Conservation (phyloP, 2,113 vertebrate genomes). For the Scytalopus superciliaris region DNA sequence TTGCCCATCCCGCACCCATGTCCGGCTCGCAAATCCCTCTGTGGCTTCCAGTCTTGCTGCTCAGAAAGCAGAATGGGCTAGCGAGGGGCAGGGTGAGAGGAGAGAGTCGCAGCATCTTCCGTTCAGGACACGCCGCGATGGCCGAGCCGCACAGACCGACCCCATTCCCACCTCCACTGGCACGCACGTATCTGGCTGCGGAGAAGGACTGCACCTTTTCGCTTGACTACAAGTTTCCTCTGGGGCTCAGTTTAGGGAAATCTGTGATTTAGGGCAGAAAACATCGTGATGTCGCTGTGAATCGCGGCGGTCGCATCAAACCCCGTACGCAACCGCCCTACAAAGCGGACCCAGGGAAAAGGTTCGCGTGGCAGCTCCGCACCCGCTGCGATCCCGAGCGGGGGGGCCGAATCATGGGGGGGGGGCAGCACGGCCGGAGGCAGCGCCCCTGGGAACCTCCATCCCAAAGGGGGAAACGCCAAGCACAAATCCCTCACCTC, state of each 20-base stretch:
- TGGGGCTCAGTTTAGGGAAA: neutral
- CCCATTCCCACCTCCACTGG: accelerated
- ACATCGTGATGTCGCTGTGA: neutral
- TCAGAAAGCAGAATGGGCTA: accelerated
- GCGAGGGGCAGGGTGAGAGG: neutral
- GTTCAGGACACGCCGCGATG: accelerated
- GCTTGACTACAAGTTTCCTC: neutral
- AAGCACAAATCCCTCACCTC: accelerated
- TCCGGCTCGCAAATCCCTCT: accelerated
- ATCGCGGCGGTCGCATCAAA: neutral
- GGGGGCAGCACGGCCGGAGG: neutral
- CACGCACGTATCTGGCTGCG: accelerated
- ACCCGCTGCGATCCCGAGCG: accelerated
- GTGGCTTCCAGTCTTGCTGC: neutral
- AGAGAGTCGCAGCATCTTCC: accelerated
- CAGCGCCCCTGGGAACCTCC: neutral
- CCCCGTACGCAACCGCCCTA: neutral
- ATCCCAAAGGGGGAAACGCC: accelerated
- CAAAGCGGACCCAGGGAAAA: neutral
- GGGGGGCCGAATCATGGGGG: neutral
- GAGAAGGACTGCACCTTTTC: accelerated
- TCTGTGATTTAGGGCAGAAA: slow-evolving; percentile 46
- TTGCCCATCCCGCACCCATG: neutral
- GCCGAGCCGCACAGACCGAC: accelerated
- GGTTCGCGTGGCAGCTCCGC: accelerated